Conservation (phyloP, 2,113 vertebrate species). For the Podilymbus podiceps region DNA sequence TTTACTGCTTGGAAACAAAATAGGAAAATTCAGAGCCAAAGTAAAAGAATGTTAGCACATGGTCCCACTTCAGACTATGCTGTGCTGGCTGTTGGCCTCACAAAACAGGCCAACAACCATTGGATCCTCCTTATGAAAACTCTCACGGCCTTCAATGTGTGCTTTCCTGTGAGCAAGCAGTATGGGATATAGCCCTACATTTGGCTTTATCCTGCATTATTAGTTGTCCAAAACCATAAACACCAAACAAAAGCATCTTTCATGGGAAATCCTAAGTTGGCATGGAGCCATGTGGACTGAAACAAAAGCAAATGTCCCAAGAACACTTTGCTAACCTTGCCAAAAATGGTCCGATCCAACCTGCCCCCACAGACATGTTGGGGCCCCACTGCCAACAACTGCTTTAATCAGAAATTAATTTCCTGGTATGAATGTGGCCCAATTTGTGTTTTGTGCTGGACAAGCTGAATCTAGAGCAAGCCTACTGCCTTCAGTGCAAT, state of each 20-base stretch:
- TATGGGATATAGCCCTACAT: not conserved
- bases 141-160: not conserved
- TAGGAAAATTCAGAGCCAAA: slow-evolving; percentile 18
- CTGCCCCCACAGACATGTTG: not conserved
- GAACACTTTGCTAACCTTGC: not conserved
- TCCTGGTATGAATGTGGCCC: not conserved
- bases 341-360: slow-evolving; percentile 41
- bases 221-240: slow-evolving; percentile 20
- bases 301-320: slow-evolving; percentile 52
- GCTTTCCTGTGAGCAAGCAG: slow-evolving; percentile 14
- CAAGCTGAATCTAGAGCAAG: not conserved
- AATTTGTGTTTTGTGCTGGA: not conserved
- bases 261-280: slow-evolving; percentile 39
- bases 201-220: slow-evolving; percentile 3
- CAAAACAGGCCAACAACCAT: not conserved
- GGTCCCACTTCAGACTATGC: not conserved
- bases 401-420: slow-evolving; percentile 40
- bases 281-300: slow-evolving; percentile 17
- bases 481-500: not conserved
- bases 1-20: slow-evolving; percentile 25
- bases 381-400: not conserved
- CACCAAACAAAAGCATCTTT: slow-evolving; percentile 57
- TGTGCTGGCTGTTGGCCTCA: not conserved
- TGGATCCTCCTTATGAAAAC: not conserved
- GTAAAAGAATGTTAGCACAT: not conserved